Conservation (phyloP, 2,113 vertebrate species). For the Marmota monax region DNA sequence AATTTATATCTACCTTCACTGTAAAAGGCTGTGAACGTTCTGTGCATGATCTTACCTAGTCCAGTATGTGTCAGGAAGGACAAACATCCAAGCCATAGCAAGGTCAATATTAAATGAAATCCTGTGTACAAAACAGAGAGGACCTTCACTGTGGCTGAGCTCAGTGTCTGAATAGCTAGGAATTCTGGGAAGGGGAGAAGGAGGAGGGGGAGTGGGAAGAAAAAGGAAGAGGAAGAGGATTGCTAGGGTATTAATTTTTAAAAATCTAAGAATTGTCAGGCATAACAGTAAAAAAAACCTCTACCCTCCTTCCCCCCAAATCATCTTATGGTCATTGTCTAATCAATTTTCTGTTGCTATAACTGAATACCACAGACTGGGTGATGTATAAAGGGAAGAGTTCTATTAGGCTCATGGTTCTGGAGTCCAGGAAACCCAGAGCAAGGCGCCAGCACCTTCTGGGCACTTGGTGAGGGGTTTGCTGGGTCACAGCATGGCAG, state of each 20-base stretch:
- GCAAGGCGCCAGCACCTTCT: neutral
- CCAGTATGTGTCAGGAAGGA: neutral
- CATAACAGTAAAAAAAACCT: neutral
- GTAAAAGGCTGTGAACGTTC: neutral
- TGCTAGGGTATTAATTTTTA: neutral
- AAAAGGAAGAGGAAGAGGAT: no score
- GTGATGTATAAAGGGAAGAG: neutral
- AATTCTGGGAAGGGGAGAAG: neutral
- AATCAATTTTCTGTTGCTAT: neutral
- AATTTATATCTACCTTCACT: neutral
- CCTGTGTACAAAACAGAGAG: neutral
- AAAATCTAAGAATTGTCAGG: neutral
- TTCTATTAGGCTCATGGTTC: neutral
- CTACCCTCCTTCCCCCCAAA: neutral
- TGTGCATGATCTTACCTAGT: neutral
- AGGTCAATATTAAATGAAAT: neutral
- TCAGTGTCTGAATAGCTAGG: neutral
- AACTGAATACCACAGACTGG: neutral
- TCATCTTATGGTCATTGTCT: neutral
- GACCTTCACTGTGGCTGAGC: neutral
- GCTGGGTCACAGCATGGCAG: neutral
- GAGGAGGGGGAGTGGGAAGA: no score
- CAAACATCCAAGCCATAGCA: neutral
- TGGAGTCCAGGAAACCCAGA: neutral
- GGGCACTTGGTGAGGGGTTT: neutral